Base-by-base conservation (phyloP, 2,888 invertebrate genomes). In the Folsomia manolachei region DNA sequence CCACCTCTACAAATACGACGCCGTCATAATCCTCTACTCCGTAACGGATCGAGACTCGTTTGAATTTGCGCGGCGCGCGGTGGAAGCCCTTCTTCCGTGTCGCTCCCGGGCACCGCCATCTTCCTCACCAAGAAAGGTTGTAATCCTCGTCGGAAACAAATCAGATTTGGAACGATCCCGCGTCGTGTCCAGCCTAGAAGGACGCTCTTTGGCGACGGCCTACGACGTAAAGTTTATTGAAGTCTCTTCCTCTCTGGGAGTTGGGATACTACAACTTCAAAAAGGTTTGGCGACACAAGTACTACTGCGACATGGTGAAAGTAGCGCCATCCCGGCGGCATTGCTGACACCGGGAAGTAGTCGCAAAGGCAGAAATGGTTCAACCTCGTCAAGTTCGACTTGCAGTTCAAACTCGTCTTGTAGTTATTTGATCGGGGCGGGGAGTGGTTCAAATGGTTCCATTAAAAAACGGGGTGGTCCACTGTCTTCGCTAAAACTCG, bases 1-100 rank as follows among this genome's bases (percentile, higher is more conserved):
- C 64, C 75, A 77, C 64, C 65, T 77, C 21, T 77, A 77, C 73
- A 77, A 77, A 51, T 77, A 69, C 63, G 77, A 77, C 62, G 77
- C 71, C 2, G 73, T 77, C 21, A 70, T 77, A 19, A 27, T 77
- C 27, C 64, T 77, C 23, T 77, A 77, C 63, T 77, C 77, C 21
- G 69, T 77, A 7, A 77, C 77, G 23, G 74, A 75, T 63, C 70
- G 77, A 19, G 73, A 73, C 52, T 69, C 70, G 61, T 77, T 75
- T 69, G 69, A 69, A 52, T 73, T 73, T 39, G 75, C 75, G 24
- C 69, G 75, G 24, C 70, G 69, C 23, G 73, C 75, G 1, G 67
- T 77, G n/a, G 71, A 53, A n/a, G 67, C 71, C 7, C 61, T 75
- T 7, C 27, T 63, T 0, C 69, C 73, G 23, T 66, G 62, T 52